A percentile compares a stretch with the other conserved stretches of the same genome.
phyloP scores from a whole-genome alignment of 2,888 invertebrate genomes.

The Philereme transversata region DNA sequence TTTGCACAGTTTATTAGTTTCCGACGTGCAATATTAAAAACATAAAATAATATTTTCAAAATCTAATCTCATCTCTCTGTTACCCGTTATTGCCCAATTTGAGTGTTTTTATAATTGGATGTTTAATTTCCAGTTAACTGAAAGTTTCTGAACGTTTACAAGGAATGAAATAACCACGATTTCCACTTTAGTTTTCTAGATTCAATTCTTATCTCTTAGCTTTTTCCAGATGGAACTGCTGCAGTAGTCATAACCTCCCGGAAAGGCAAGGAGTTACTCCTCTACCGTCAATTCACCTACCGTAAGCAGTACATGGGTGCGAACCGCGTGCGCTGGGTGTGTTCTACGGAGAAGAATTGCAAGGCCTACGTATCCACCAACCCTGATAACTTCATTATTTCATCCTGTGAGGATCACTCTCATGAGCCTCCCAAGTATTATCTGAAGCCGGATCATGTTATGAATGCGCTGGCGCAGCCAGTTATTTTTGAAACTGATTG shows the following conservation, averaged over 20 bases:
- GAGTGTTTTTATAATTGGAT: no score
- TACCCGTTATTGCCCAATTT: no score
- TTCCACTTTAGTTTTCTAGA: no score
- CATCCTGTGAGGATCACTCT: conserved; percentile 61
- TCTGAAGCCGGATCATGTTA: conserved; percentile 62
- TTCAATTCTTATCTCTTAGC: no score
- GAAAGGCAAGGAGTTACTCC: conserved; percentile 73
- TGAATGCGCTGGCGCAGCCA: conserved; percentile 63
- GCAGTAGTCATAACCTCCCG: conserved; percentile 72
- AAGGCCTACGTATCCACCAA: conserved; percentile 68
- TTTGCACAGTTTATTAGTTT: no score
- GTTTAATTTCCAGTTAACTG: no score
- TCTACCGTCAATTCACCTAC: conserved; percentile 70
- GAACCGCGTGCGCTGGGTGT: conserved; percentile 65
- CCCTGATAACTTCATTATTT: conserved; percentile 56
- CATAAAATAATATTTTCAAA: no score
- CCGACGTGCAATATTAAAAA: no score
- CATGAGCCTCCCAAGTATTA: conserved; percentile 77
- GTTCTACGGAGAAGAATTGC: conserved; percentile 73
- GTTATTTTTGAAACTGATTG: conserved; percentile 53
- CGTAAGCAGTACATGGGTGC: conserved; percentile 65
- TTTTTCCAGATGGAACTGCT: conserved; percentile 22
- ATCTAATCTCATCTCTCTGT: no score
- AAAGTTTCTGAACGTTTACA: neutral
- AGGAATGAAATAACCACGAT: no score